A percentile compares a stretch with the other conserved stretches of the same genome.
Conservation (phyloP, 2,888 invertebrate genomes). For the Ophion obscuratus region DNA sequence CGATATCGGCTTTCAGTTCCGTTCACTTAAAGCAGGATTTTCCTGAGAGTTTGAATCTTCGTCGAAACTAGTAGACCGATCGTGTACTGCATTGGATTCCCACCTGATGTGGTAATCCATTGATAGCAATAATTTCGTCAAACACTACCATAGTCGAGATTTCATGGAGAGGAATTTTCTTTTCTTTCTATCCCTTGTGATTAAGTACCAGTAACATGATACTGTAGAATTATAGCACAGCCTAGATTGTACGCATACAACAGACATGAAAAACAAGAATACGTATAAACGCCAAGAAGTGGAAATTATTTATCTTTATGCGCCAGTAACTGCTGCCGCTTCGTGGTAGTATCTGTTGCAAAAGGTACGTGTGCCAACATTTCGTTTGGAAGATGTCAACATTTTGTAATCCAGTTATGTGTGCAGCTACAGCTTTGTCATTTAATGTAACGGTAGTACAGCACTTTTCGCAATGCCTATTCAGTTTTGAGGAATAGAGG, state of each 20-base stretch:
- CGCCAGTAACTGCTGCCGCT: too few relatives aligned
- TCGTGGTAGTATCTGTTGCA: too few relatives aligned
- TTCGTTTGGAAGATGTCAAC: too few relatives aligned
- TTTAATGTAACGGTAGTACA: constrained; percentile 80
- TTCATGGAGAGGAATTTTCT: background rate
- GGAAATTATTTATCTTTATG: too few relatives aligned
- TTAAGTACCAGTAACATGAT: background rate
- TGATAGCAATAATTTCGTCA: constrained; percentile 10
- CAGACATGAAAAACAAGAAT: too few relatives aligned
- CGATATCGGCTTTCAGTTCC: constrained; percentile 67
- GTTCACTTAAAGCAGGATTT: constrained; percentile 56
- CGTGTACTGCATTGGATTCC: constrained; percentile 22
- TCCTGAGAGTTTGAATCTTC: constrained; percentile 64
- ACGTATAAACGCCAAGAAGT: too few relatives aligned
- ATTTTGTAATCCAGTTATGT: background rate
- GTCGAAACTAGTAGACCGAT: constrained; percentile 32
- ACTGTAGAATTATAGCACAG: background rate
- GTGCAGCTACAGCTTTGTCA: constrained; percentile 69
- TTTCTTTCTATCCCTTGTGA: background rate
- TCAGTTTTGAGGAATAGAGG: constrained; percentile 57
- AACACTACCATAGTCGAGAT: background rate
- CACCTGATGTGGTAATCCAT: constrained; percentile 19
- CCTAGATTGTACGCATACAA: background rate
- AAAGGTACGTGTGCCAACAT: too few relatives aligned
- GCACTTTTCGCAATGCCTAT: constrained; percentile 68